Base-by-base conservation (phyloP, 2,888 invertebrate species). In the Noctua pronuba region DNA sequence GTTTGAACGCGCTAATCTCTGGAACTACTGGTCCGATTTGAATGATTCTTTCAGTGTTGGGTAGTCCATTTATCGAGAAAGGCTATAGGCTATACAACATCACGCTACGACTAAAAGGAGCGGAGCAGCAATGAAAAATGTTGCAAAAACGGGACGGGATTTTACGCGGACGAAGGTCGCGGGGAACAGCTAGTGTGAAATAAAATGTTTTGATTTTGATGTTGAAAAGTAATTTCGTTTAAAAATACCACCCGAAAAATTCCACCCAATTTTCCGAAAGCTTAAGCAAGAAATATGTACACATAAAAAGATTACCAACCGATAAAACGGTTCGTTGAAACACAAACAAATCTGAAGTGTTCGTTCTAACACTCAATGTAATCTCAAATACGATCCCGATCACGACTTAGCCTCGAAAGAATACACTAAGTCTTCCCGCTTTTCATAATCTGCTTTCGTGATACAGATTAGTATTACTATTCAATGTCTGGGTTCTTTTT, bases 391-490 rank as follows among this genome's bases (percentile, higher is more conserved):
- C 70, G 71, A 78, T 66, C 49, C 66, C 46, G 55, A 75, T 78
- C 55, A 64, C 73, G 75, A 73, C 75, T 84, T 69, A 83, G 74
- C 62, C 66, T 69, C 66, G 24, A 80, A 80, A 80, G 77, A 71
- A 83, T 55, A 73, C 71, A 31, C 65, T 78, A 79, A 83, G 77
- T 67, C 74, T 38, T 49, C 46, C 64, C 71, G 75, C 67, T 79
- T 82, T 77, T 78, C 74, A 79, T 86, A 86, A 86, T 88, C 77
- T 55, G 13, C 86, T 78, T 81, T 75, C 78, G 62, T 55, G 65
- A 75, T 72, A 80, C 70, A 77, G 88, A 80, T 86, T 85, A 88
- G 71, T 83, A 79, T 85, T 85, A 88, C 88, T 86, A 83, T 88
- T 88, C 81, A 85, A 78, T 74, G 74, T 11, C 44, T 69, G 55